Percentiles rank a stretch among this genome's conserved stretches.
Conservation (phyloP, 2,113 vertebrate genomes). For the Cairina moschata region DNA sequence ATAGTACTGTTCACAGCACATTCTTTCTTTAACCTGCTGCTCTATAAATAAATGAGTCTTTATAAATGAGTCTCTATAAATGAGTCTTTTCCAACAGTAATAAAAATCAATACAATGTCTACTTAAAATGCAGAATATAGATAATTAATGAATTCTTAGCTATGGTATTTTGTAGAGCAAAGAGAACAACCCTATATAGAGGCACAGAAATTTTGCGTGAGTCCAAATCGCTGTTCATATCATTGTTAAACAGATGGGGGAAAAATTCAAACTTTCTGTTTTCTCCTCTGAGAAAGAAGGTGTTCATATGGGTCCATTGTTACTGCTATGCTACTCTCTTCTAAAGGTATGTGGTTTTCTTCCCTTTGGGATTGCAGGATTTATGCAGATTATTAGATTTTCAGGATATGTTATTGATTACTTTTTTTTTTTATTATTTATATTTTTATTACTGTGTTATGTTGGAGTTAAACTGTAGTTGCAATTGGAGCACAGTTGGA, state of each 20-base stretch:
- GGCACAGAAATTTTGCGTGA: background rate
- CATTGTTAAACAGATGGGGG: background rate
- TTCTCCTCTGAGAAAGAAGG: background rate
- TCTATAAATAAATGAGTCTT: background rate
- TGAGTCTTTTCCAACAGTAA: background rate
- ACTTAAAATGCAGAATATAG: conserved; percentile 21
- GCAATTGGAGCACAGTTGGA: fast-evolving
- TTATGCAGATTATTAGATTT: background rate
- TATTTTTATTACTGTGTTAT: background rate
- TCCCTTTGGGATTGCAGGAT: background rate
- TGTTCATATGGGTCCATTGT: background rate
- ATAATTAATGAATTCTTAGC: conserved; percentile 41
- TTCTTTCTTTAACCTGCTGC: background rate
- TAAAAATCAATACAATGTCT: background rate
- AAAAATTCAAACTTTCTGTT: background rate
- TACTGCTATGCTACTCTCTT: background rate
- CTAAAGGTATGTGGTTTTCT: background rate
- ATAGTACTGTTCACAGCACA: background rate
- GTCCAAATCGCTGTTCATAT: background rate
- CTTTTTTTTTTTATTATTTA: too few relatives aligned
- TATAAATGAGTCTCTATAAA: background rate
- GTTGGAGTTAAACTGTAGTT: background rate
- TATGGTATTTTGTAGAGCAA: background rate
- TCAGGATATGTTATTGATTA: background rate
- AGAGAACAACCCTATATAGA: background rate